phyloP scores from a whole-genome alignment of 2,888 invertebrate genomes.

The Ditula angustiorana region DNA sequence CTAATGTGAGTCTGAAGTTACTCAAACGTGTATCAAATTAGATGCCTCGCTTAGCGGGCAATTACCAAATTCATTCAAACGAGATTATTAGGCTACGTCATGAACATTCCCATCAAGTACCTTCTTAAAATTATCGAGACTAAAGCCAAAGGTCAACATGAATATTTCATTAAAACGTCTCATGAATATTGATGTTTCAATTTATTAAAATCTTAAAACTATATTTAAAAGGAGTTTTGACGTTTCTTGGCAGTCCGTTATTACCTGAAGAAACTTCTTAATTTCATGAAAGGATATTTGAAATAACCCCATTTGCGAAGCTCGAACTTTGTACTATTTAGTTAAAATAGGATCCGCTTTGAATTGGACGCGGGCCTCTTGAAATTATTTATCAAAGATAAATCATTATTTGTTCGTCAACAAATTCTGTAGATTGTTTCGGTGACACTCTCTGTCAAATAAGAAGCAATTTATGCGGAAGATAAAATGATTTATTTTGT shows the following conservation, averaged over 20 bases:
- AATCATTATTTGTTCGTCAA: slow-evolving; percentile 11
- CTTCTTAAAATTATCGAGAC: slow-evolving; percentile 3
- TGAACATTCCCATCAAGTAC: slow-evolving; percentile 2
- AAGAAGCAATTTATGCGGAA: slow-evolving; percentile 5
- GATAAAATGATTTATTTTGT: slow-evolving; percentile 18
- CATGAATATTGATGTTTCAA: slow-evolving; percentile 27
- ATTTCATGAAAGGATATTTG: slow-evolving; percentile 46
- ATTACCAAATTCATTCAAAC: slow-evolving; percentile 2
- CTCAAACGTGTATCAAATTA: background rate
- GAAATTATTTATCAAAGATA: slow-evolving; percentile 10
- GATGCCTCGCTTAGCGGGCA: background rate
- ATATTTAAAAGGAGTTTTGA: slow-evolving; percentile 19
- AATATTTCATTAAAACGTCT: slow-evolving; percentile 26
- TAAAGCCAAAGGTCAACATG: slow-evolving; percentile 17
- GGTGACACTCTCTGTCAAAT: slow-evolving; percentile 2
- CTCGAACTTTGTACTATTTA: slow-evolving; percentile 14
- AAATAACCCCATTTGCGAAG: slow-evolving; percentile 44
- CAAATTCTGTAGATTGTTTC: slow-evolving; percentile 1
- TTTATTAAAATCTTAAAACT: slow-evolving; percentile 17
- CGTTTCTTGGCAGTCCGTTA: slow-evolving; percentile 41
- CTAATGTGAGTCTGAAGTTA: background rate
- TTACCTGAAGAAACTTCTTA: slow-evolving; percentile 49
- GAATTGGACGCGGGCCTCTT: background rate
- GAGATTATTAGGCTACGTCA: background rate
- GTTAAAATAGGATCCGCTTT: slow-evolving; percentile 18